Base-by-base conservation (phyloP, 2,113 vertebrate species). In the Hirundichthys speculiger region DNA sequence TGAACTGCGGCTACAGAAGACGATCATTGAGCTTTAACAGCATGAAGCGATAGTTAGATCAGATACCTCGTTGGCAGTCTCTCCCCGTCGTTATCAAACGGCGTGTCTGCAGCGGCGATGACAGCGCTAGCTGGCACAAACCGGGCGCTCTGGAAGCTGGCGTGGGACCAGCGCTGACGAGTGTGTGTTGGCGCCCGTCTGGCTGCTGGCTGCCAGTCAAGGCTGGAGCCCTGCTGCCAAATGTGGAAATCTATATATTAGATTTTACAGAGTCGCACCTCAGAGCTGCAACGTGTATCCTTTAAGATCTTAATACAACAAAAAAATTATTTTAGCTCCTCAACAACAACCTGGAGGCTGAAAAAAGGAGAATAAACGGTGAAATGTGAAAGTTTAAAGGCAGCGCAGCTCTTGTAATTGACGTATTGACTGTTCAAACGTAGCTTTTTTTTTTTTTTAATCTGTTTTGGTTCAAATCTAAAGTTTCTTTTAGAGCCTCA, bases 161-260 rank as follows among this genome's bases (percentile, higher is more conserved):
- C 69, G 65, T 55, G 34, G 38, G 61, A 79, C 75, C 84, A 84
- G 69, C 46, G 39, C 53, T 58, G 72, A 27, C 64, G 55, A 46
- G 82, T 43, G 65, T 62, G 72, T 64, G 71, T 43, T 58, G 63
- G 46, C 13, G 67, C 81, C 78, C 77, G 85, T 86, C 71, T 87
- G 88, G 82, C 81, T 86, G 80, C 68, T 83, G 85, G 89, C 85
- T 71, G 50, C 30, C 73, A 80, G 72, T 80, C 58, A 72, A 82
- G 57, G 68, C 68, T 71, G 70, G 71, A 70, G 83, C 55, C 71
- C 64, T 62, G 64, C 66, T 52, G 67, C 83, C 73, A 72, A 77
- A 78, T n/a, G 54, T 64, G 64, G 18, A 78, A 64, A 21, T 59
- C 45, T 50, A 45, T 46, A 56, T 59, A 13, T 69, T 12, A 27